Base-by-base conservation (phyloP, 1,140 invertebrate species). In the Amyelois transitella region DNA sequence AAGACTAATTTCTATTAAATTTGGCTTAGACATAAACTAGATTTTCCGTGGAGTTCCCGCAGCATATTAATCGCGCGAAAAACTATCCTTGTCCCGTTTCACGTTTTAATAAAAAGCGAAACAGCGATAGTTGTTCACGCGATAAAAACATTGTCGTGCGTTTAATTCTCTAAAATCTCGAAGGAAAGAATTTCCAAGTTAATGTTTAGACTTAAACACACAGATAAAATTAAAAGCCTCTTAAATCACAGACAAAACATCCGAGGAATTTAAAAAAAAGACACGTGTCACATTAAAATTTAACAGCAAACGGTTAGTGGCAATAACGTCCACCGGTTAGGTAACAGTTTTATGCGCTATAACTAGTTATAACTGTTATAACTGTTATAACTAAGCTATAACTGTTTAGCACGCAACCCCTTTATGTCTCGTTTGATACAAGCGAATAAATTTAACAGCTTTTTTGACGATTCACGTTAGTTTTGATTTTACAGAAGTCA, bases 251-350 rank as follows among this genome's bases (percentile, higher is more conserved):
- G 4, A 38, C 8, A 14, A 38, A 38, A 38, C 32, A 14, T 1
- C 48, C 6, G 45, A 45, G 48, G 38, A 62, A 62, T 38, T 66
- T 55, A 70, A 73, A 73, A 64, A 66, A 60, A 54, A 55, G 54
- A 66, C 69, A 72, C 67, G 63, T 67, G 58, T 64, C 66, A 59
- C 62, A 57, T 75, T 72, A 75, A 75, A 73, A 67, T 66, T 67
- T 61, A 68, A 70, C 65, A 45, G 51, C 70, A 69, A 75, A 72
- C 68, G 63, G 62, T 72, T 71, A 66, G 61, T 60, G 55, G 62
- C 62, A 58, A 56, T 71, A 65, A 63, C 57, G 54, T 58, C 45
- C 49, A 2, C 19, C 60, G 62, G 62, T 64, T 64, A 64, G 62
- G 56, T 21, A 61, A 65, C 66, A 51, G 57, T 69, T 75, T 75